Evolutionary conservation across 2,797 vertebrate species (phyloP), one percentile per base, ranked within the genome.

Genomic region (Neomorphus geoffroyi): DNA sequence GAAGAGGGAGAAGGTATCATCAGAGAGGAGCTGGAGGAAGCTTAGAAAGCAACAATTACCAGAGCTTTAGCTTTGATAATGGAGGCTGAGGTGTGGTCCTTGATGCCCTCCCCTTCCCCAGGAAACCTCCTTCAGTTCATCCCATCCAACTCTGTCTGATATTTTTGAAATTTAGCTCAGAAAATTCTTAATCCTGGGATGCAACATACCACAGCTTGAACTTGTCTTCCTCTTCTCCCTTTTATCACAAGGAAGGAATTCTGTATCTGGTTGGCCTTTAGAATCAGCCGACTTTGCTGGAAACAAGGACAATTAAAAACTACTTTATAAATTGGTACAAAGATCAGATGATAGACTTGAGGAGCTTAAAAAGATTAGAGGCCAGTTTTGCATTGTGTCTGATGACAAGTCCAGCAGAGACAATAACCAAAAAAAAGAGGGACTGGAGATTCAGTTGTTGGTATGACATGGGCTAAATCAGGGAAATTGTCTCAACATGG

Each of bases 111-210:
- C 72, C 21, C 53, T 86, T 88, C 41, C 27, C 9, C 65, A 27
- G 15, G 15, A 9, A 86, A 10, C 16, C 26, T 71, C 45, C 13
- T 75, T 86, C 58, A 53, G 43, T 58, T 88, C n/a, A 33, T 67
- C 33, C 27, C 21, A 62, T 48, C 11, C 41, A 28, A 7, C 21
- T 77, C 32, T 37, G 43, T 70, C 30, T 79, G 22, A 6, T 8
- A n/a, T 71, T 91, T 92, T 77, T 74, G 71, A 91, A 50, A 77
- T 86, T 75, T 37, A 91, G n/a, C n/a, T 87, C n/a, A 70, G 28
- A 66, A 84, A 73, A 77, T 2, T 1, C 27, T 65, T 86, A 33
- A 70, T 93, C 50, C 62, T 88, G 50, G 37, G 12, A 75, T 75
- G 26, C 19, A 7, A 85, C 75, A 24, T 81, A 39, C 27, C 58